These are phyloP conservation scores for Takifugu rubripes DNA, from an alignment of 2,797 vertebrate species.

Conservation along the genomic window DNA sequence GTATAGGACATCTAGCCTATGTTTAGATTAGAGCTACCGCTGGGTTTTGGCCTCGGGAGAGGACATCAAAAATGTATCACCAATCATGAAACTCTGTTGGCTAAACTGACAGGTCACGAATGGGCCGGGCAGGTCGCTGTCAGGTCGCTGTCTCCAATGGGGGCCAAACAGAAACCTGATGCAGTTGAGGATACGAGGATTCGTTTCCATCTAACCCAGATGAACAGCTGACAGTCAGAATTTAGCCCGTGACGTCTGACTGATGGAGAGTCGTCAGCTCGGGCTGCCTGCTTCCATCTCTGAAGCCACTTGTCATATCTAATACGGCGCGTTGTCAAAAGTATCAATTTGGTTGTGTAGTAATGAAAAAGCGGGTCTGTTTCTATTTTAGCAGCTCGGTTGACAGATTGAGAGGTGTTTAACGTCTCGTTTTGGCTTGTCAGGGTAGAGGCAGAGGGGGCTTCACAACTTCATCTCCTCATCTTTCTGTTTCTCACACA, in stretches of 20 bases:
- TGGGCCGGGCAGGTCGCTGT: slow-evolving; percentile 1
- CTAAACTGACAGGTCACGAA: too few relatives aligned
- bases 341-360: slow-evolving; percentile 67
- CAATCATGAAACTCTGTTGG: too few relatives aligned
- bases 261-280: slow-evolving; percentile 64
- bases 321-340: slow-evolving; percentile 70
- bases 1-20: too few relatives aligned
- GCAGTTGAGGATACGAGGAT: slow-evolving; percentile 42
- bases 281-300: slow-evolving; percentile 64
- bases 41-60: too few relatives aligned
- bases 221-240: slow-evolving; percentile 69
- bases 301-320: slow-evolving; percentile 72
- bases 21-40: too few relatives aligned
- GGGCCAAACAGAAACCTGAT: slow-evolving; percentile 24
- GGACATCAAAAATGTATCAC: too few relatives aligned
- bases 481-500: slow-evolving; percentile 46
- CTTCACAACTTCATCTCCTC: slow-evolving; percentile 71
- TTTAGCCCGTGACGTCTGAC: slow-evolving; percentile 62
- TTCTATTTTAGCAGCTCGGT: slow-evolving; percentile 69
- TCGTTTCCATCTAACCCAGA: slow-evolving; percentile 63
- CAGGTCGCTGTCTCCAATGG: neutral
- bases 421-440: slow-evolving; percentile 72
- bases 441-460: slow-evolving; percentile 29
- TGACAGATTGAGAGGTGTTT: slow-evolving; percentile 77
- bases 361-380: slow-evolving; percentile 66